Evolutionary conservation across 2,113 vertebrate species (phyloP).

Genomic region (Gambusia holbrooki): DNA sequence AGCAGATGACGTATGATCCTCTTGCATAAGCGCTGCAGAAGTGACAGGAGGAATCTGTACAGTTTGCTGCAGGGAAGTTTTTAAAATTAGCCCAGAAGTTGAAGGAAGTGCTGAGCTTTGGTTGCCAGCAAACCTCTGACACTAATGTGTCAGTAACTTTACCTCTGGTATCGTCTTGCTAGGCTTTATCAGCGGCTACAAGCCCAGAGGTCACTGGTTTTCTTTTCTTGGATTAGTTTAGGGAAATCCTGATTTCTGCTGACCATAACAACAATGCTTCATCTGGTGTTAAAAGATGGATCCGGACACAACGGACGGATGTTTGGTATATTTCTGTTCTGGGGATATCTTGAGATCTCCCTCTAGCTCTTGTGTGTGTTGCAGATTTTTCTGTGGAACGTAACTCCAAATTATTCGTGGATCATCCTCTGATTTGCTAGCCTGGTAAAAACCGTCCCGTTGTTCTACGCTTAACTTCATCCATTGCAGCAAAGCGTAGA

Average conservation of each 20-base stretch:
- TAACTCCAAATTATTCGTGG: too few relatives aligned
- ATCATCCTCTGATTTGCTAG: too few relatives aligned
- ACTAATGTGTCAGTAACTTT: constrained; percentile 20
- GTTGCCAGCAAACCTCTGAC: not conserved
- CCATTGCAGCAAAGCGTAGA: too few relatives aligned
- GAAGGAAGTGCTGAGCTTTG: constrained; percentile 3
- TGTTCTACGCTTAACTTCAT: too few relatives aligned
- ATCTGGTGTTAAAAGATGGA: not conserved
- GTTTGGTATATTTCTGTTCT: not conserved
- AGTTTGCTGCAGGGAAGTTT: constrained; percentile 11
- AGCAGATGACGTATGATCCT: constrained; percentile 27
- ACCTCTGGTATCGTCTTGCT: constrained; percentile 19
- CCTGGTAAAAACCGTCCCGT: too few relatives aligned
- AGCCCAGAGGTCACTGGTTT: constrained; percentile 16
- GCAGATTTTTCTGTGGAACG: not conserved
- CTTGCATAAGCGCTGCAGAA: constrained; percentile 2
- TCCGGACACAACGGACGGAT: too few relatives aligned
- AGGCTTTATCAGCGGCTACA: constrained; percentile 14
- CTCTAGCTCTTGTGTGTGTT: too few relatives aligned
- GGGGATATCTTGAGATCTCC: not conserved
- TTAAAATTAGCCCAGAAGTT: constrained; percentile 23
- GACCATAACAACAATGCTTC: not conserved
- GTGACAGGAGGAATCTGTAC: constrained; percentile 12
- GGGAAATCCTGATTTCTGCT: not conserved
- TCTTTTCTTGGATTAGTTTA: not conserved